Evolutionary conservation across 2,797 vertebrate species (phyloP), one percentile per base, ranked within the genome.

Genomic region (Rallus crepitans): DNA sequence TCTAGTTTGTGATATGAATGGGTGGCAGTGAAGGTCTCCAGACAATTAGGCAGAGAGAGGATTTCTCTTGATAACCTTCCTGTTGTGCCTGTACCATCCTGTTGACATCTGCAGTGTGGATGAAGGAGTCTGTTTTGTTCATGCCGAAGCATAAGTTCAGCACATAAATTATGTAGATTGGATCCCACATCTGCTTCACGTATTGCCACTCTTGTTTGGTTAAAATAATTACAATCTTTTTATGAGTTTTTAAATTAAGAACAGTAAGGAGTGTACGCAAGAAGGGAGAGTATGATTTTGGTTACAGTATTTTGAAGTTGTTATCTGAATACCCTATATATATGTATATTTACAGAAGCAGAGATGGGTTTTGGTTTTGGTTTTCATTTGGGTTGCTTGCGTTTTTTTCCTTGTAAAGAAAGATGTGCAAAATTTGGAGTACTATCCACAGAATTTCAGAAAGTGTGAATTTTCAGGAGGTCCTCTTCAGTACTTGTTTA

Each of bases 141-240:
- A 1, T 69, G 77, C 70, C 76, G 47, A 57, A 76, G 66, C 66
- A 69, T 19, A 79, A 72, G 47, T 72, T 89, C 35, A 82, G 55
- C 39, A 52, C 3, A 1, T 78, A 70, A 63, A 35, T 71, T 57
- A 76, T 39, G 35, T 80, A 64, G 52, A 23, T 68, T 66, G 70
- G 42, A 69, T 87, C 30, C 65, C 59, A 23, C 83, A 52, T 66
- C 63, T 92, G 65, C 63, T 70, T 84, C 6, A 1, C 81, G 11
- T 72, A 12, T 88, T 84, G 24, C 42, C 35, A 23, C 10, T 7
- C 35, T 79, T 77, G 64, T 86, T 82, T 88, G 70, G 45, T 65
- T 91, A 84, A 94, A 96, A 94, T 61, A 85, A 86, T 90, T 77
- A 12, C 5, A 52, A 61, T 50, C 16, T 76, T 80, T 77, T 71